Evolutionary conservation across 2,113 vertebrate genomes (phyloP).

Genomic region (Symphodus melops): DNA sequence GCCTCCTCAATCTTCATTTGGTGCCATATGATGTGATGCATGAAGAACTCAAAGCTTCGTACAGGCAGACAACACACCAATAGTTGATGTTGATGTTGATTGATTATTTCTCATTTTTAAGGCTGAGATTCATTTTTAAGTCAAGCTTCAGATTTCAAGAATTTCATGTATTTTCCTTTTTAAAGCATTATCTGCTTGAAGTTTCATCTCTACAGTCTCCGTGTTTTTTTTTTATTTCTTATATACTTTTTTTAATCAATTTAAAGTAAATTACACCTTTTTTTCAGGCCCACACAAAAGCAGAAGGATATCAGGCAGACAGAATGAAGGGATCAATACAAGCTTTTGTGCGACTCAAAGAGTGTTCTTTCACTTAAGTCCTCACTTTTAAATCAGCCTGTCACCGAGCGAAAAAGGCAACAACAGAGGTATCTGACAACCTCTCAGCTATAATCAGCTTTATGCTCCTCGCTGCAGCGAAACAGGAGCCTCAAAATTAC

Average conservation of each 20-base stretch:
- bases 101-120: too few relatives aligned
- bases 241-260: slow-evolving; percentile 29
- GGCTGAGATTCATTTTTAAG: background rate
- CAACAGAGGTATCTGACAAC: slow-evolving; percentile 59
- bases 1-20: background rate
- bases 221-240: slow-evolving; percentile 40
- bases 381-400: slow-evolving; percentile 48
- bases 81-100: too few relatives aligned
- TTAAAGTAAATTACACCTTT: slow-evolving; percentile 20
- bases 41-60: background rate
- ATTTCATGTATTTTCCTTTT: slow-evolving; percentile 5
- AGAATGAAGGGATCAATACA: slow-evolving; percentile 62
- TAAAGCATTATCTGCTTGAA: slow-evolving; percentile 10
- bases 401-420: slow-evolving; percentile 39
- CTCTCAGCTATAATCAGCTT: slow-evolving; percentile 65
- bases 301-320: slow-evolving; percentile 29
- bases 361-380: slow-evolving; percentile 41
- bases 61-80: too few relatives aligned
- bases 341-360: slow-evolving; percentile 36
- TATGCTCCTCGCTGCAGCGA: slow-evolving; percentile 48
- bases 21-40: too few relatives aligned
- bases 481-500: slow-evolving; percentile 60
- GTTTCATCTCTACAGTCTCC: background rate
- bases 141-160: slow-evolving; percentile 3
- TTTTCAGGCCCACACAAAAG: slow-evolving; percentile 37